A percentile compares a stretch with the other conserved stretches of the same genome.
phyloP scores from a whole-genome alignment of 2,888 invertebrate genomes.

The Trissolcus japonicus region DNA sequence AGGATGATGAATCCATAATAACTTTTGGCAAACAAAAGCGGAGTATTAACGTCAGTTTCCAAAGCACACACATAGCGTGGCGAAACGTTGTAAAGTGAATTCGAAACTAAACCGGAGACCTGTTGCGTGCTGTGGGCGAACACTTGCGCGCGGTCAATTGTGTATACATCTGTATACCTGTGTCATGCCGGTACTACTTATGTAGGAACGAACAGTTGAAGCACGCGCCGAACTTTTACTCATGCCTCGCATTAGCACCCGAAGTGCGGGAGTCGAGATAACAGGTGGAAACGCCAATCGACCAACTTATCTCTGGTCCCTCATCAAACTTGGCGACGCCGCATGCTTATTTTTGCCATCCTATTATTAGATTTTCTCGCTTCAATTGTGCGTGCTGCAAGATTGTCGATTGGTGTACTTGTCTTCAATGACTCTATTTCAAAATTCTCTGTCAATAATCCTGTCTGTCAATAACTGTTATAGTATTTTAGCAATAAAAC shows the following conservation, averaged over 20 bases:
- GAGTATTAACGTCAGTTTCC: not conserved
- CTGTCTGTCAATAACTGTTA: too few species aligned
- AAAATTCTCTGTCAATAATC: too few species aligned
- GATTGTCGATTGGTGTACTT: slow-evolving; percentile 16
- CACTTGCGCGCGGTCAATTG: slow-evolving; percentile 48
- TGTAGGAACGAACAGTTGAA: slow-evolving; percentile 6
- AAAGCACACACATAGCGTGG: slow-evolving; percentile 5
- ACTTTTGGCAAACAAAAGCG: slow-evolving; percentile 4
- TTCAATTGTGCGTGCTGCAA: slow-evolving; percentile 24
- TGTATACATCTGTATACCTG: slow-evolving; percentile 42
- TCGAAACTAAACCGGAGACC: slow-evolving; percentile 53
- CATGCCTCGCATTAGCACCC: slow-evolving; percentile 18
- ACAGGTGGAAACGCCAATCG: slow-evolving; percentile 42
- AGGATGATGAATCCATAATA: slow-evolving; percentile 7
- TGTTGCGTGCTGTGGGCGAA: slow-evolving; percentile 53
- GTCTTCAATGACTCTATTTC: not conserved
- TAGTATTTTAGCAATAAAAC: too few species aligned
- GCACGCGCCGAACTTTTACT: slow-evolving; percentile 42
- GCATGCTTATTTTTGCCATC: slow-evolving; percentile 26
- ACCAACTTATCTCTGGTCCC: slow-evolving; percentile 20
- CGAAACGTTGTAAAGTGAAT: slow-evolving; percentile 37
- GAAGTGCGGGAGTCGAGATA: slow-evolving; percentile 23
- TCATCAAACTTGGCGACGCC: slow-evolving; percentile 38
- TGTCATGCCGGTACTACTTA: slow-evolving; percentile 27
- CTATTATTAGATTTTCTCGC: slow-evolving; percentile 42